A percentile compares a stretch with the other conserved stretches of the same genome.
Conservation (phyloP, 2,888 invertebrate genomes). For the Drosophila sordidula region DNA sequence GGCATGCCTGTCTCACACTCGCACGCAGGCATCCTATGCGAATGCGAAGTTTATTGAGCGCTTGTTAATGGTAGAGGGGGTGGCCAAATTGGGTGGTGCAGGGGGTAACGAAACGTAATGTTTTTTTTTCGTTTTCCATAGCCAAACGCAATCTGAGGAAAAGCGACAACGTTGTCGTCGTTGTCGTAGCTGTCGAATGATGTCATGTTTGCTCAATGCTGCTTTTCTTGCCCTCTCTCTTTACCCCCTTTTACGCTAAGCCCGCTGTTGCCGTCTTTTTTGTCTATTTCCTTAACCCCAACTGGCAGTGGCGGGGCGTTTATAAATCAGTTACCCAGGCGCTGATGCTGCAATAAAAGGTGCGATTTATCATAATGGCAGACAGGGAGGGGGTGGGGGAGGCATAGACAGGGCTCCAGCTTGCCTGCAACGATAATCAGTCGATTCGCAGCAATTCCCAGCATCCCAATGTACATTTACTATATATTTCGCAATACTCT, state of each 20-base stretch:
- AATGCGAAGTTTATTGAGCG: constrained; percentile 31
- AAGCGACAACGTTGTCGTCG: constrained; percentile 54
- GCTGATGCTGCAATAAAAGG: constrained; percentile 81
- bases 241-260: background rate
- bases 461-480: constrained; percentile 50
- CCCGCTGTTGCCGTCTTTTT: constrained; percentile 22
- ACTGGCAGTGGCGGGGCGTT: constrained; percentile 31
- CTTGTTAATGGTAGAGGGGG: constrained; percentile 20
- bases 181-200: constrained; percentile 71
- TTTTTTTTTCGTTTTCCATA: constrained; percentile 18
- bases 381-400: constrained; percentile 23
- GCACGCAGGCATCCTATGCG: constrained; percentile 7
- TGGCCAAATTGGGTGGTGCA: constrained; percentile 17
- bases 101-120: constrained; percentile 4
- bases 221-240: constrained; percentile 6
- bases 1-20: constrained; percentile 13
- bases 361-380: constrained; percentile 80
- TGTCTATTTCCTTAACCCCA: constrained; percentile 44
- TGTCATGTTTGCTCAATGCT: constrained; percentile 66
- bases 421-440: constrained; percentile 25
- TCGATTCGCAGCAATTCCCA: constrained; percentile 45
- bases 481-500: constrained; percentile 61
- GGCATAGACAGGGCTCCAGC: constrained; percentile 1
- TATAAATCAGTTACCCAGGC: constrained; percentile 78
- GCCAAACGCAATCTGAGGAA: constrained; percentile 52